These are phyloP conservation scores for Pipistrellus nathusii DNA, from an alignment of 2,797 vertebrate species.

Conservation along the genomic window DNA sequence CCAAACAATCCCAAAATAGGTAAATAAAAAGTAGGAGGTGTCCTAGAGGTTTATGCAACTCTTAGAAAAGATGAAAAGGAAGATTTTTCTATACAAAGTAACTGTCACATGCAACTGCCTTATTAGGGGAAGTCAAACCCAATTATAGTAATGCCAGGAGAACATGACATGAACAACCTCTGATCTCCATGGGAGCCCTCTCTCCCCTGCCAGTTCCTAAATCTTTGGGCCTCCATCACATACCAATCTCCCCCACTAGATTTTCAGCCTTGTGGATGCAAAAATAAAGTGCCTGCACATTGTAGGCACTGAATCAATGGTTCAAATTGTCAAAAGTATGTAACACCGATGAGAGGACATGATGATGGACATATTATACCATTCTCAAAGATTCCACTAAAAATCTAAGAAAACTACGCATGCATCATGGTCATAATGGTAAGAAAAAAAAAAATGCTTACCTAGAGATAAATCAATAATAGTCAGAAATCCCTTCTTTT, in stretches of 20 bases:
- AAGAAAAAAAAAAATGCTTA: constrained; percentile 19
- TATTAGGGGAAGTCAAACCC: constrained; percentile 17
- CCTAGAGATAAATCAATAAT: constrained; percentile 20
- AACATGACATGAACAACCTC: neutral
- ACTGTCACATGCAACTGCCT: constrained; percentile 19
- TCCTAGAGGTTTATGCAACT: neutral
- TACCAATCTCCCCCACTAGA: neutral
- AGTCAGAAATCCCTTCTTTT: neutral
- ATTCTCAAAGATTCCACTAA: neutral
- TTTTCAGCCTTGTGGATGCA: neutral
- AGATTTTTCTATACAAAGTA: constrained; percentile 30
- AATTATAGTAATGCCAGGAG: neutral
- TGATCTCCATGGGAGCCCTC: neutral
- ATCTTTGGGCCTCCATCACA: neutral
- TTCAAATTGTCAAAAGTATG: neutral
- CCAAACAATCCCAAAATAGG: constrained; percentile 38
- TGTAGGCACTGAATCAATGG: neutral
- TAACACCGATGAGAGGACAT: neutral
- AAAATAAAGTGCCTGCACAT: constrained; percentile 3
- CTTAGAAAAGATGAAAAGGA: constrained; percentile 36
- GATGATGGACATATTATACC: neutral
- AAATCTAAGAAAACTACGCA: constrained; percentile 34
- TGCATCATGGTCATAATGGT: neutral
- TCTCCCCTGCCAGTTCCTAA: neutral
- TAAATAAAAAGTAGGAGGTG: constrained; percentile 7